phyloP scores from a whole-genome alignment of 2,888 invertebrate species.

The Eugnorisma glareosa region DNA sequence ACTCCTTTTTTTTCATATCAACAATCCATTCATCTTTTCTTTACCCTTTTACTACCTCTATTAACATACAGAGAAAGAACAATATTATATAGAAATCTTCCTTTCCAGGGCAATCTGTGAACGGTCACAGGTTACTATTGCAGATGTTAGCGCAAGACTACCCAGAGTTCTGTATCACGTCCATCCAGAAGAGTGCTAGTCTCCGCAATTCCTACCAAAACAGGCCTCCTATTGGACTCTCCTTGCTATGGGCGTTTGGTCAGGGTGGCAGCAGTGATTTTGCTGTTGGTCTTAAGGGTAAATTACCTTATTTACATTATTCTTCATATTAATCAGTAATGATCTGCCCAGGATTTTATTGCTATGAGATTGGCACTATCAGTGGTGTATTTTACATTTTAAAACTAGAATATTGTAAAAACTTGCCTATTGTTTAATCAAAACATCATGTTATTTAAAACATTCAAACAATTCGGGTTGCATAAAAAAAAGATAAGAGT shows the following conservation, averaged over 20 bases:
- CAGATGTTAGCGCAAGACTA: slow-evolving; percentile 93
- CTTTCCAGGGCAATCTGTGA: slow-evolving; percentile 87
- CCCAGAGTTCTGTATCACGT: slow-evolving; percentile 91
- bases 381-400: neutral
- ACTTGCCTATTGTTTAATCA: neutral
- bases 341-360: neutral
- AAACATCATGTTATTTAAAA: slow-evolving; percentile 1
- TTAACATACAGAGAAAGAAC: neutral
- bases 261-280: slow-evolving; percentile 93
- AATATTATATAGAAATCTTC: neutral
- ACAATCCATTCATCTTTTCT: neutral
- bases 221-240: slow-evolving; percentile 93
- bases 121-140: slow-evolving; percentile 93
- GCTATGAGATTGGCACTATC: neutral
- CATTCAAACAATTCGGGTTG: slow-evolving; percentile 17
- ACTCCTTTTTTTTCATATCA: neutral
- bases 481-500: slow-evolving; percentile 32
- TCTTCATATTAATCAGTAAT: neutral
- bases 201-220: slow-evolving; percentile 94
- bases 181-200: slow-evolving; percentile 91
- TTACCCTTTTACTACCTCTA: neutral
- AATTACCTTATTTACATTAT: slow-evolving; percentile 8
- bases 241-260: slow-evolving; percentile 94
- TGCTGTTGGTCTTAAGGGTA: slow-evolving; percentile 92
- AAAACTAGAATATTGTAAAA: neutral